phyloP scores from a whole-genome alignment of 1,140 invertebrate genomes.

The Capitella teleta region DNA sequence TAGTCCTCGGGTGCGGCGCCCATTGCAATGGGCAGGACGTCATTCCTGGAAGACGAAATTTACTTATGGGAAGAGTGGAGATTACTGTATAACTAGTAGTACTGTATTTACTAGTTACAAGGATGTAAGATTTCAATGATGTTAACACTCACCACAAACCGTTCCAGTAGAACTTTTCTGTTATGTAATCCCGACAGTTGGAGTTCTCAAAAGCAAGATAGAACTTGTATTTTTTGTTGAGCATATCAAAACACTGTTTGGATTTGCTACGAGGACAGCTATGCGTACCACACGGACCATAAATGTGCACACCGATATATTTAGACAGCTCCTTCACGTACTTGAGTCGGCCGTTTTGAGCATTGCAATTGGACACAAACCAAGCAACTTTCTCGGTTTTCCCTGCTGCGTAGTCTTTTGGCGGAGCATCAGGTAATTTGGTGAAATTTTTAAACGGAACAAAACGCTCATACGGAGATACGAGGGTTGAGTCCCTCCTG shows the following conservation, averaged over 20 bases:
- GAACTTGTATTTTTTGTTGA: slow-evolving; percentile 88
- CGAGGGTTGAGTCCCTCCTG: slow-evolving; percentile 83
- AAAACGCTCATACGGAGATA: slow-evolving; percentile 91
- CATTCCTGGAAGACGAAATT: slow-evolving; percentile 23
- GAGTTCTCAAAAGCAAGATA: slow-evolving; percentile 45
- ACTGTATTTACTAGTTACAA: background rate
- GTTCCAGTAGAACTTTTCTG: slow-evolving; percentile 35
- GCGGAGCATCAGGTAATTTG: slow-evolving; percentile 19
- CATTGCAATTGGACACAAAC: slow-evolving; percentile 93
- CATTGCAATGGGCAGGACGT: slow-evolving; percentile 44
- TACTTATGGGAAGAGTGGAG: background rate
- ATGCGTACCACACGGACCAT: slow-evolving; percentile 67
- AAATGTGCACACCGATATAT: slow-evolving; percentile 61
- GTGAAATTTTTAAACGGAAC: slow-evolving; percentile 53
- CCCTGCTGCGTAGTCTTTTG: slow-evolving; percentile 31
- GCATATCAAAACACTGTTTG: slow-evolving; percentile 73
- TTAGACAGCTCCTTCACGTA: slow-evolving; percentile 20
- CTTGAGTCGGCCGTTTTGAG: slow-evolving; percentile 49
- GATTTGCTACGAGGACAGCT: slow-evolving; percentile 44
- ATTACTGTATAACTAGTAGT: background rate
- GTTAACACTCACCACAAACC: slow-evolving; percentile 17
- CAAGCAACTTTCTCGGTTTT: slow-evolving; percentile 62
- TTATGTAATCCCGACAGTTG: slow-evolving; percentile 35
- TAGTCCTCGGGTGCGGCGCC: slow-evolving; percentile 48
- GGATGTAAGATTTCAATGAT: background rate